These are phyloP conservation scores for Betta splendens DNA, from an alignment of 2,797 vertebrate genomes.

Conservation along the genomic window DNA sequence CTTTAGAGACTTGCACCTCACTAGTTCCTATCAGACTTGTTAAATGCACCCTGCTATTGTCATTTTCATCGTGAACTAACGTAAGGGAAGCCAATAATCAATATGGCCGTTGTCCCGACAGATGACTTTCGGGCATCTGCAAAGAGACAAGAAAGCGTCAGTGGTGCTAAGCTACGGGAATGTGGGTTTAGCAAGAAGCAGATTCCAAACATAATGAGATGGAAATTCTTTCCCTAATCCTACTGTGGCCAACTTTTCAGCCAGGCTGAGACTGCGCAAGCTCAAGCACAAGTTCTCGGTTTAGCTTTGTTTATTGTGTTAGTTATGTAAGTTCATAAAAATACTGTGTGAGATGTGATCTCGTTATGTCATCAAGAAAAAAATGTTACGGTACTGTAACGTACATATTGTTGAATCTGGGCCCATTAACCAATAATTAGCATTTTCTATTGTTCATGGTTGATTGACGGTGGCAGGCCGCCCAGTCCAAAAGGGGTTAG, in stretches of 20 bases:
- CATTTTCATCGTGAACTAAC: no score
- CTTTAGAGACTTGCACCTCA: constrained; percentile 17
- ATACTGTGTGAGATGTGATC: background rate
- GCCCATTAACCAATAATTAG: background rate
- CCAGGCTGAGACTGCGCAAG: constrained; percentile 22
- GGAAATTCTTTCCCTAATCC: constrained; percentile 79
- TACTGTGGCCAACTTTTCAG: constrained; percentile 52
- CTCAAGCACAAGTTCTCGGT: constrained; percentile 9
- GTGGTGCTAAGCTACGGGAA: constrained; percentile 63
- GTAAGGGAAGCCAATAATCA: no score
- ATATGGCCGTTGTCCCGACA: constrained; percentile 37
- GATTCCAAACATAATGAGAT: constrained; percentile 75
- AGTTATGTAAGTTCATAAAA: background rate
- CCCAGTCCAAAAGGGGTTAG: constrained; percentile 24
- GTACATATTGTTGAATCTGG: constrained; percentile 2
- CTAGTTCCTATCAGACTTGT: background rate
- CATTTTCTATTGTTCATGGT: constrained; percentile 26
- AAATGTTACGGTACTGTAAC: no score
- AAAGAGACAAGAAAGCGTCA: constrained; percentile 52
- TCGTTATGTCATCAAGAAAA: no score
- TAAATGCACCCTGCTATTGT: no score
- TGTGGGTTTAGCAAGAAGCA: constrained; percentile 72
- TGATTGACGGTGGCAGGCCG: constrained; percentile 4
- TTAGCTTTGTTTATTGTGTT: background rate
- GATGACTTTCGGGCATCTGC: constrained; percentile 46